phyloP scores from a whole-genome alignment of 2,797 vertebrate genomes.

The Mus minutoides region DNA sequence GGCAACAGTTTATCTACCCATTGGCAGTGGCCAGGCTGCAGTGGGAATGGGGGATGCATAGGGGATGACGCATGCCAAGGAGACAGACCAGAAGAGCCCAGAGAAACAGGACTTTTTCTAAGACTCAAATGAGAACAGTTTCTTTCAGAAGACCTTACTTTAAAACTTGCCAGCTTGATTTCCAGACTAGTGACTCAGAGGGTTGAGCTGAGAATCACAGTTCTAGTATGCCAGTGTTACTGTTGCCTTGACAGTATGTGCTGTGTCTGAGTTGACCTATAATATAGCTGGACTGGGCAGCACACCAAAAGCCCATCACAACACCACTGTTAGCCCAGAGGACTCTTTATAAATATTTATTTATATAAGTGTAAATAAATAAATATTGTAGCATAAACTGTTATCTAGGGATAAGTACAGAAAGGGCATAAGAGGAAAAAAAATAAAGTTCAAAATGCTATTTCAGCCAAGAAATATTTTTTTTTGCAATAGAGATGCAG shows the following conservation, averaged over 20 bases:
- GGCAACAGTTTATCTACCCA: neutral
- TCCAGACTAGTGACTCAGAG: neutral
- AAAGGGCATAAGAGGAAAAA: neutral
- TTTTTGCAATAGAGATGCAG: constrained; percentile 19
- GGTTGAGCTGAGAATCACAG: neutral
- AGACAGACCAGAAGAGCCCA: neutral
- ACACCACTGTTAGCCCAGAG: neutral
- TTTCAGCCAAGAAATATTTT: neutral
- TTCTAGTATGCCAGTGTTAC: neutral
- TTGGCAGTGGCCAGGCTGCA: neutral
- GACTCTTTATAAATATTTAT: constrained; percentile 1
- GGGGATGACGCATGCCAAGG: neutral
- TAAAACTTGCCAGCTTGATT: neutral
- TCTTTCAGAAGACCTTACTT: constrained; percentile 44
- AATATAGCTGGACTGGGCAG: neutral
- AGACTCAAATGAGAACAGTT: neutral
- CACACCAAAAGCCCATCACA: neutral
- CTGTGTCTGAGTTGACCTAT: neutral
- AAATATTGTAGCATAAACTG: constrained; percentile 4
- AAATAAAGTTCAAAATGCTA: constrained; percentile 36
- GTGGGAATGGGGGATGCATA: neutral
- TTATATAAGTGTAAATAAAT: neutral
- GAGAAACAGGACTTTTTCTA: constrained; percentile 9
- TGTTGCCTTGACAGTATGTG: neutral
- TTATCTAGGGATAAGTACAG: neutral